A percentile compares a stretch with the other conserved stretches of the same genome.
phyloP scores from a whole-genome alignment of 2,797 vertebrate species.

The Dromococcyx pavoninus region DNA sequence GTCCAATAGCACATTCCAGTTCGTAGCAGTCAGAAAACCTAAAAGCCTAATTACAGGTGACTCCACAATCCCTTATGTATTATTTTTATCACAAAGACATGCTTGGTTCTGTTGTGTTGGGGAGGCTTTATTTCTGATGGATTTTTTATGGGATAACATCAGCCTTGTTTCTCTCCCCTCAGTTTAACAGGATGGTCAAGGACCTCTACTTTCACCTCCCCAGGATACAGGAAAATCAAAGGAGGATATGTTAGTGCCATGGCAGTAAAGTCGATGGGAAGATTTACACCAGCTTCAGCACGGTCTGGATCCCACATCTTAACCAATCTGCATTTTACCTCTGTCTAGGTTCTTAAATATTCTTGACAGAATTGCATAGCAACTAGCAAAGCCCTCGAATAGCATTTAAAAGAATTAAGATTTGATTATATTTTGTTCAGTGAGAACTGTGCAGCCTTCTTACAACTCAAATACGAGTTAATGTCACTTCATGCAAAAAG shows the following conservation, averaged over 20 bases:
- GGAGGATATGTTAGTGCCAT: background rate
- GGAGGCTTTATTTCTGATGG: background rate
- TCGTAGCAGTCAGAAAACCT: background rate
- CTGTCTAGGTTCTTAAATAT: background rate
- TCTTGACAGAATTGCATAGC: background rate
- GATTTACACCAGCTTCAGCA: background rate
- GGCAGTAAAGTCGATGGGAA: background rate
- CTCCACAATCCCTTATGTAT: background rate
- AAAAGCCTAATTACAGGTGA: background rate
- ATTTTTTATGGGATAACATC: background rate
- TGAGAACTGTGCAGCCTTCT: slow-evolving; percentile 20
- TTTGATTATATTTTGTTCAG: slow-evolving; percentile 44
- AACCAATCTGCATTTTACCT: background rate
- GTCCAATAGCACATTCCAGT: background rate
- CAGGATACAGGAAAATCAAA: background rate
- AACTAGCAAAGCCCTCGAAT: background rate
- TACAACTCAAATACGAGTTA: slow-evolving; percentile 52
- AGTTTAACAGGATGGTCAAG: background rate
- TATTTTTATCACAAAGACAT: background rate
- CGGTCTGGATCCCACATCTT: background rate
- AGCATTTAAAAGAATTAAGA: slow-evolving; percentile 37
- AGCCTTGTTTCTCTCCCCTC: background rate
- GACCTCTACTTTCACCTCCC: background rate
- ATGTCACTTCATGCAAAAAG: slow-evolving; percentile 9
- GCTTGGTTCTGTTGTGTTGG: background rate